phyloP scores from a whole-genome alignment of 2,113 vertebrate genomes.

The Chloroceryle aenea region DNA sequence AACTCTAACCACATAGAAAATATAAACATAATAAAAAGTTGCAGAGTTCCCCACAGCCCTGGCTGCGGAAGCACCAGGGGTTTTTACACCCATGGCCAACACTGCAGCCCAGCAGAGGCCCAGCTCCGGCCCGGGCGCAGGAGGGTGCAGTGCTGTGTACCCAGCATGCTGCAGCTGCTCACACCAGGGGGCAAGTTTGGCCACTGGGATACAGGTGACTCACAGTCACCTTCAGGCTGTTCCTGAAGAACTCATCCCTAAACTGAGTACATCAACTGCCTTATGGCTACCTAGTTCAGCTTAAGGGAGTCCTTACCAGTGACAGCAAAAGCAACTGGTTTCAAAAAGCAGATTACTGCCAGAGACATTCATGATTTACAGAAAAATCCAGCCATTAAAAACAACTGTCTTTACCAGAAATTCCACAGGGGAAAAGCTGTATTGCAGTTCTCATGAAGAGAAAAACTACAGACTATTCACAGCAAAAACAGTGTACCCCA shows the following conservation, averaged over 20 bases:
- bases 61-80: neutral
- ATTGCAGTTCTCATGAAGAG: slow-evolving; percentile 50
- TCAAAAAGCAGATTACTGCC: slow-evolving; percentile 55
- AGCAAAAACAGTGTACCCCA: neutral
- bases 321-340: slow-evolving; percentile 3
- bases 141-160: neutral
- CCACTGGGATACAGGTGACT: neutral
- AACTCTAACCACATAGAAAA: neutral
- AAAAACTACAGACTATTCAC: slow-evolving; percentile 38
- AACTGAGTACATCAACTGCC: neutral
- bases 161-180: neutral
- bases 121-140: neutral
- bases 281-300: neutral
- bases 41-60: neutral
- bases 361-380: neutral
- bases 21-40: neutral
- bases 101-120: neutral
- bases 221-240: neutral
- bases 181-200: neutral
- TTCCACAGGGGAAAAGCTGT: slow-evolving; percentile 52
- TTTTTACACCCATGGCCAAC: rapidly evolving
- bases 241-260: neutral
- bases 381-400: slow-evolving; percentile 43
- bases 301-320: neutral
- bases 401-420: slow-evolving; percentile 36